These are phyloP conservation scores for Mactromeris polynyma DNA, from an alignment of 2,888 invertebrate genomes.

Conservation along the genomic window DNA sequence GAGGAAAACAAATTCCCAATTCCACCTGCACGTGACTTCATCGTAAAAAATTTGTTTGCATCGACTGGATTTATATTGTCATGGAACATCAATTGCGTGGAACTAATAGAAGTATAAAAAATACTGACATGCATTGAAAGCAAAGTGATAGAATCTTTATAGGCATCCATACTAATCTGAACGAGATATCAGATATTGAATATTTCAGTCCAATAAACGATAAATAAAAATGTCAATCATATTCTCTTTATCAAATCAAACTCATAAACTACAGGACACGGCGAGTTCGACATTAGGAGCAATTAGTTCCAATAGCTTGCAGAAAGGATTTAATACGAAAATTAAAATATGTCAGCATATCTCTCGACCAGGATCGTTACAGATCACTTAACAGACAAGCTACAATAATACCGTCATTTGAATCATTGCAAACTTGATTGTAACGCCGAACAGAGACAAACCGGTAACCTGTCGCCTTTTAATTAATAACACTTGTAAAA, in stretches of 20 bases:
- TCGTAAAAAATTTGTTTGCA: no score
- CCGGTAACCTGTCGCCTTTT: slow-evolving; percentile 45
- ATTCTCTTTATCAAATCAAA: slow-evolving; percentile 12
- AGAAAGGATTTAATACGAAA: not conserved
- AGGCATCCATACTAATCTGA: not conserved
- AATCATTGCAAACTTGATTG: not conserved
- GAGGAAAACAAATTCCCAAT: not conserved
- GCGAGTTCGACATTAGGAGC: not conserved
- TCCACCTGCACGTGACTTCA: not conserved
- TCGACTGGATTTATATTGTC: no score
- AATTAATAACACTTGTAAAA: slow-evolving; percentile 55
- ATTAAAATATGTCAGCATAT: not conserved
- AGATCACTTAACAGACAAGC: slow-evolving; percentile 11
- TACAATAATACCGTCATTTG: not conserved
- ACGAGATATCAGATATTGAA: not conserved
- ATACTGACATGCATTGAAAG: slow-evolving; percentile 1
- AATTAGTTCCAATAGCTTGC: not conserved
- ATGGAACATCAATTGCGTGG: not conserved
- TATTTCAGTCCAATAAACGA: not conserved
- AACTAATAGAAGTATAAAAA: slow-evolving; percentile 2
- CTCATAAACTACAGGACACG: not conserved
- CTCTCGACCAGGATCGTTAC: not conserved
- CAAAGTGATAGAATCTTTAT: not conserved
- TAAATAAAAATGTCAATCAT: slow-evolving; percentile 10
- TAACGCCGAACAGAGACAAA: not conserved